Base-by-base conservation (phyloP, 2,797 vertebrate species). In the Notolepis coatsorum region DNA sequence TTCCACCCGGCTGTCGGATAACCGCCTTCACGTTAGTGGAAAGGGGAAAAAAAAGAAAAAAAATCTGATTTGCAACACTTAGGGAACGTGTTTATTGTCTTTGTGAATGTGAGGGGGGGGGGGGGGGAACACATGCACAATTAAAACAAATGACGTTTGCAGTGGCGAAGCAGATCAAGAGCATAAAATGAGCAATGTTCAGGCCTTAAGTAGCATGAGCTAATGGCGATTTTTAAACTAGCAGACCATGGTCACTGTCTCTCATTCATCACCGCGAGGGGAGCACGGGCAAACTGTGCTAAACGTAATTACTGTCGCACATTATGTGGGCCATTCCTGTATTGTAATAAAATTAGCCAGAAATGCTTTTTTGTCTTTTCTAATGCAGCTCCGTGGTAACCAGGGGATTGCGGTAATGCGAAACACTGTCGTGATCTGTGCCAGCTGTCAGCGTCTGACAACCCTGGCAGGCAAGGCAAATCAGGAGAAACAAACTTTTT, bases 121-220 rank as follows among this genome's bases (percentile, higher is more conserved):
- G 89, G 85, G 88, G 87, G 92, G 88, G 92, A 93, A 76, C 68
- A 90, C 90, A 89, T 76, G 71, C 91, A 92, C 93, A 96, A 96
- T 96, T 96, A 95, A 96, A 95, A 95, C 95, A 91, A 93, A 94
- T 92, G 93, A 93, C 94, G 95, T 95, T 93, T 93, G 93, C 91
- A 91, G 93, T 80, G 93, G 93, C 83, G 91, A 90, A 93, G 91
- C 94, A 87, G 90, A 94, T 95, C 95, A 96, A 94, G 95, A 95
- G 95, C 97, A 99, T 95, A 97, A 97, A 97, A 99, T 97, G 91
- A 93, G 94, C 95, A 95, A 98, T 98, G 96, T 97, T 99, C 94
- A 98, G 96, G 94, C 94, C 92, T 85, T 97, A 96, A 97, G 95
- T 94, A 95, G 95, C 96, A 93, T 96, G 90, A 92, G 93, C 95